Base-by-base conservation (phyloP, 2,113 vertebrate species). In the Perca fluviatilis region DNA sequence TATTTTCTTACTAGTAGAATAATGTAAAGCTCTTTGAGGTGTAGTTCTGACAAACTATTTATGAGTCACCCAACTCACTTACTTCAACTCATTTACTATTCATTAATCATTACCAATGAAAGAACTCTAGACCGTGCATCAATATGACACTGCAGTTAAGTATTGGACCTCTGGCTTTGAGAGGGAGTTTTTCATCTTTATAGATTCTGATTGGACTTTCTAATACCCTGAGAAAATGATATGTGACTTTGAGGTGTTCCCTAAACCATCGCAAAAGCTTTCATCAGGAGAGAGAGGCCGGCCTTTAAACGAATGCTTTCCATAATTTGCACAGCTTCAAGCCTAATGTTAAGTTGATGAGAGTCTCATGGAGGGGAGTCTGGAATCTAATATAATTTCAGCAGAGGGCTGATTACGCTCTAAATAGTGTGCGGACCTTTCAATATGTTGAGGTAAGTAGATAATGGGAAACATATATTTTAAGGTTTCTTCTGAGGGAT, bases 341-440 rank as follows among this genome's bases (percentile, higher is more conserved):
- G 79, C 61, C 53, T 82, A 77, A 91, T 87, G 80, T 91, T 86
- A 77, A 73, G 75, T 74, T 87, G 84, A 92, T 80, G 83, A 86
- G 79, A 82, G 40, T 77, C 77, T 78, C 65, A 33, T 82, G 77
- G 73, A 84, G 36, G 76, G 66, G 72, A 50, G 54, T 79, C 60
- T 65, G 80, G 64, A 83, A 85, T 88, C 63, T 87, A 87, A 88
- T 87, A 58, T 91, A 33, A 86, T 89, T 86, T 83, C 65, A 85
- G 67, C 78, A 54, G 76, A 87, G 66, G 65, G 68, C 77, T 90
- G 91, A 90, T 93, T 90, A 80, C 70, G 76, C 58, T 84, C 77
- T 72, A 82, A 90, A 86, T 83, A 69, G 62, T 85, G 83, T 61
- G 77, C 58, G 76, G 88, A 81, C 77, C 79, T 86, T 92, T 87